Conservation (phyloP, 2,113 vertebrate species). For the Donacobius atricapilla region DNA sequence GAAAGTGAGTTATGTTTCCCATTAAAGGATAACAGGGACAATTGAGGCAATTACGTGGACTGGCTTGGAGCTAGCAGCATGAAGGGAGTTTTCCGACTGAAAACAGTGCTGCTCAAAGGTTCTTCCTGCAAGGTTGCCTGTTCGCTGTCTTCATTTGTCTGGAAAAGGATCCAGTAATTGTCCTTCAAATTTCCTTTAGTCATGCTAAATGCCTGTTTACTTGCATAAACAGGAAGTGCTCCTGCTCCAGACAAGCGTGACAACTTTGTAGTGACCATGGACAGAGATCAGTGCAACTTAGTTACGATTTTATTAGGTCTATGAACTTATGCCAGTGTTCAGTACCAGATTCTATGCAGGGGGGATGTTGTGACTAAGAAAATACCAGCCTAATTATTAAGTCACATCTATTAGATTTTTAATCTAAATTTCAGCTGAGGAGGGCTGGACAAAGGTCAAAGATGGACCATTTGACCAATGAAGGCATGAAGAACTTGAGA, state of each 20-base stretch:
- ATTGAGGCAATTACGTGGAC: conserved; percentile 73
- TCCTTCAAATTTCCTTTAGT: conserved; percentile 29
- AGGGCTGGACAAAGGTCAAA: background rate
- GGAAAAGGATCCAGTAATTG: conserved; percentile 40
- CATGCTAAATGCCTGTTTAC: conserved; percentile 11
- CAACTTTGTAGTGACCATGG: background rate
- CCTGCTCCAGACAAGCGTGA: background rate
- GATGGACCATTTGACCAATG: background rate
- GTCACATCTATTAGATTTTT: background rate
- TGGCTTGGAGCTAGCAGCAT: conserved; percentile 48
- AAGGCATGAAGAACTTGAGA: background rate
- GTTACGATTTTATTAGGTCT: background rate
- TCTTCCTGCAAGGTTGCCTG: conserved; percentile 51
- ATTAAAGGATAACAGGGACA: conserved; percentile 72
- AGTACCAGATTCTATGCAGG: background rate
- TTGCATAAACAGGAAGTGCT: background rate
- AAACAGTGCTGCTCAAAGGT: conserved; percentile 17
- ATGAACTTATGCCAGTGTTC: background rate
- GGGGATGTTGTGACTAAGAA: background rate
- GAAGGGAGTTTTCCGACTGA: background rate
- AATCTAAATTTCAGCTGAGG: background rate
- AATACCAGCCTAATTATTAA: background rate
- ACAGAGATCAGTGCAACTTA: background rate
- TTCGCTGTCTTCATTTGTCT: conserved; percentile 53
- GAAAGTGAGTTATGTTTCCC: conserved; percentile 74